Evolutionary conservation across 2,797 vertebrate genomes (phyloP), one percentile per base, ranked within the genome.

Genomic region (Rhinella marina): DNA sequence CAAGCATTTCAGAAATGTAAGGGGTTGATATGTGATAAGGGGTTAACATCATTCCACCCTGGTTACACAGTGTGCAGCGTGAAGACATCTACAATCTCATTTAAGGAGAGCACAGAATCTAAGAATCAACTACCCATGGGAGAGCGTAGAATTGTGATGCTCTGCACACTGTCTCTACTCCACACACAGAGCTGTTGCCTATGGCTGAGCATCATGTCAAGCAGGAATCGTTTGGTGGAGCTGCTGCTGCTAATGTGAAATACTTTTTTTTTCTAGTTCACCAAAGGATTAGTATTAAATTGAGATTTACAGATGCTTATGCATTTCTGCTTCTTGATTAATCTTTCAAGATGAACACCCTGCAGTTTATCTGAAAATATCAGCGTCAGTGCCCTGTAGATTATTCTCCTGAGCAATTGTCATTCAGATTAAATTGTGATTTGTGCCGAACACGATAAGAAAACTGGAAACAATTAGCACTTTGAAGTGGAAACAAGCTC

Each of bases 331-430:
- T 57, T 91, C 88, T 91, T 90, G 84, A 90, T 92, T 92, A 92
- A 92, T 93, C 88, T 92, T 90, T 90, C 85, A 91, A 91, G 88
- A 93, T 89, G 90, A 93, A 90, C 72, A 77, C 84, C 72, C 41
- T 23, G 72, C 88, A 92, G 91, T 90, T 91, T 92, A 88, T 89
- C 90, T 92, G 90, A 66, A 86, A 85, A 86, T 89, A 89, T 82
- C 72, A 82, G 85, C 29, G 10, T 25, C 25, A 11, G 17, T 66
- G 2, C 52, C 77, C 75, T 62, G 64, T 88, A 81, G 84, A 86
- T 82, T 82, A 82, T 52, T 89, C 29, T 82, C 25, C 12, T 59
- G 88, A 70, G 78, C 72, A 57, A 77, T 82, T 86, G 78, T 56
- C 25, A 75, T 85, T 78, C 27, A 59, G 88, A 87, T 83, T 70